phyloP scores from a whole-genome alignment of 2,113 vertebrate species.

The Phylloscopus whistleri region DNA sequence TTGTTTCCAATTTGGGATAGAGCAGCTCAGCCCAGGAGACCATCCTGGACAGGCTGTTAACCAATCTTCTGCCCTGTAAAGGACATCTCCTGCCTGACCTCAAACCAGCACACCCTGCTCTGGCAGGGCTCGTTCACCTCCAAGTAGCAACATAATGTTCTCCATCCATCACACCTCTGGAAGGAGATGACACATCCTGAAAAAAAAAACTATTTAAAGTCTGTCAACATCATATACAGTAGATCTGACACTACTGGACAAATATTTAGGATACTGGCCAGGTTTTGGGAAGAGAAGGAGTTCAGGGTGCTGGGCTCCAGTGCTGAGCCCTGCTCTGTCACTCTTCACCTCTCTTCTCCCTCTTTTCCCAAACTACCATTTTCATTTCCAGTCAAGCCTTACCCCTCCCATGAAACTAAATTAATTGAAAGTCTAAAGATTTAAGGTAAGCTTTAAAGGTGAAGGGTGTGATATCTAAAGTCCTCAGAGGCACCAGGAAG shows the following conservation, averaged over 20 bases:
- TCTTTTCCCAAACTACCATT: background rate
- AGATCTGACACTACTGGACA: background rate
- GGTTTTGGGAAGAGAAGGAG: background rate
- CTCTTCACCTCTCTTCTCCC: background rate
- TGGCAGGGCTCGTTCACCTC: background rate
- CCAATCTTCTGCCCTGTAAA: background rate
- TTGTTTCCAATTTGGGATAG: background rate
- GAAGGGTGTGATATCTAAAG: conserved; percentile 48
- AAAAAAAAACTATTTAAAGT: background rate
- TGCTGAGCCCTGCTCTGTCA: background rate
- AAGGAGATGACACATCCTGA: background rate
- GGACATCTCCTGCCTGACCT: background rate
- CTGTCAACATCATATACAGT: background rate
- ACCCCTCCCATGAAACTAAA: conserved; percentile 70
- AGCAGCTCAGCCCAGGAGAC: background rate
- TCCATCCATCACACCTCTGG: background rate
- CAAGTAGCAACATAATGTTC: background rate
- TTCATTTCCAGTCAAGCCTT: conserved; percentile 22
- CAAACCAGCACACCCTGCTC: background rate
- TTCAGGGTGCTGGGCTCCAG: background rate
- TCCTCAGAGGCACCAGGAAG: conserved; percentile 24
- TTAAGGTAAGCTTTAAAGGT: conserved; percentile 41
- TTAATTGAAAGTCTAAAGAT: conserved; percentile 71
- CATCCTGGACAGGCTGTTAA: background rate
- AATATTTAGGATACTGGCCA: background rate